Conservation (phyloP, 2,888 invertebrate species). For the Drosophila hamatofila region DNA sequence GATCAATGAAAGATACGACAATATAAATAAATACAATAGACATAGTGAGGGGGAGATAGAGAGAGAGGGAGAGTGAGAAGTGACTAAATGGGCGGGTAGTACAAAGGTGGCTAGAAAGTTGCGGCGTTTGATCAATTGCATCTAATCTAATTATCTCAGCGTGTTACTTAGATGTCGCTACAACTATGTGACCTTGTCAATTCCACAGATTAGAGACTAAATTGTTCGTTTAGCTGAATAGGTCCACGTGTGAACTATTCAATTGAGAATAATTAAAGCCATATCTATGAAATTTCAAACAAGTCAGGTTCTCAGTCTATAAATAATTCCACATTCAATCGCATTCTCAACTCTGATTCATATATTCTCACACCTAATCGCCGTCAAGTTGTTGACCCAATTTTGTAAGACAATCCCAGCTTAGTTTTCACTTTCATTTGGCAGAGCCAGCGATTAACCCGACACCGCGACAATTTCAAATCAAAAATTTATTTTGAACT, state of each 20-base stretch:
- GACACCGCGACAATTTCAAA: constrained; percentile 42
- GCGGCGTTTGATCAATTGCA: constrained; percentile 14
- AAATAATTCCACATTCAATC: neutral
- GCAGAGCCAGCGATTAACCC: constrained; percentile 30
- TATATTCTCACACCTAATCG: constrained; percentile 26
- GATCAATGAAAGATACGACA: neutral
- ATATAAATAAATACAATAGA: constrained; percentile 6
- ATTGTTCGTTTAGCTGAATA: constrained; percentile 14
- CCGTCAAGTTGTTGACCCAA: constrained; percentile 66
- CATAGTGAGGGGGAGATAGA: neutral
- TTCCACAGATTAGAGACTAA: constrained; percentile 42
- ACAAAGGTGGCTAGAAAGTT: constrained; percentile 21
- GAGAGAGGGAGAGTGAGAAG: neutral
- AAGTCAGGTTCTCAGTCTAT: constrained; percentile 9
- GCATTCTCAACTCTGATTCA: constrained; percentile 47
- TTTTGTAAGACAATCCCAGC: constrained; percentile 56
- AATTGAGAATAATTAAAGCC: constrained; percentile 41
- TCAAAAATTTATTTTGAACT: constrained; percentile 29
- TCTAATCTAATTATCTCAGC: constrained; percentile 39
- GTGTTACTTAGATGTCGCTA: constrained; percentile 19
- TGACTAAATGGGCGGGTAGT: neutral
- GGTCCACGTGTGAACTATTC: constrained; percentile 35
- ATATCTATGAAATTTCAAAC: neutral
- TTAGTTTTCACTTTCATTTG: constrained; percentile 46
- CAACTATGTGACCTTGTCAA: constrained; percentile 60